Conservation (phyloP, 2,888 invertebrate genomes). For the Endotricha flammealis region DNA sequence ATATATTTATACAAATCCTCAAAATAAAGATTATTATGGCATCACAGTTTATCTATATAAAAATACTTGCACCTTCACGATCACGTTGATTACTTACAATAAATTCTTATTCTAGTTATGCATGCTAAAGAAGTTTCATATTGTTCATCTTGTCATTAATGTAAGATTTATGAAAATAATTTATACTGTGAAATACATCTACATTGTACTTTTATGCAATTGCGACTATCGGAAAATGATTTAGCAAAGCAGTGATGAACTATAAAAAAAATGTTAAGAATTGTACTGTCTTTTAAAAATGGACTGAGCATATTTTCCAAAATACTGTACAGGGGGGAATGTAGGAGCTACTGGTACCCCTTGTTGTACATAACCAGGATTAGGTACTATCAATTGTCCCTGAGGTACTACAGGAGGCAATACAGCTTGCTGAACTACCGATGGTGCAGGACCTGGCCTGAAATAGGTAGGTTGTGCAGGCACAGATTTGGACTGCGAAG, state of each 20-base stretch:
- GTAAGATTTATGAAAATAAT: neutral
- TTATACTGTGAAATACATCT: no score
- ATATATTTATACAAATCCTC: conserved; percentile 11
- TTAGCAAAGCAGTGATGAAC: no score
- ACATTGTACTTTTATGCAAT: no score
- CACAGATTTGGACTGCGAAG: conserved; percentile 14
- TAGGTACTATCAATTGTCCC: conserved; percentile 17
- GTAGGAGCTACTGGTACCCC: conserved; percentile 30
- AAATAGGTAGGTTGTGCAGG: conserved; percentile 18
- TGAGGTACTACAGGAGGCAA: conserved; percentile 22
- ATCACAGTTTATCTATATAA: conserved; percentile 25
- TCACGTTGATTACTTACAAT: conserved; percentile 6
- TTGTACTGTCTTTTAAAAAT: conserved; percentile 36
- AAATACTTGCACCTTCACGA: conserved; percentile 23
- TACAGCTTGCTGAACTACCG: conserved; percentile 14
- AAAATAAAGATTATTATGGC: conserved; percentile 22
- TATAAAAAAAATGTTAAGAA: no score
- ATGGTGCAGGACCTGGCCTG: conserved; percentile 17
- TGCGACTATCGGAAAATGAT: no score
- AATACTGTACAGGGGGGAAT: conserved; percentile 52
- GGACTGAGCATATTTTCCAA: conserved; percentile 51
- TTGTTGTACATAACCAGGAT: conserved; percentile 21
- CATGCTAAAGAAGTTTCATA: neutral
- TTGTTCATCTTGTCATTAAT: neutral
- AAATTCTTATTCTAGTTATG: conserved; percentile 6